phyloP scores from a whole-genome alignment of 1,140 invertebrate genomes.

The Adelges cooleyi region DNA sequence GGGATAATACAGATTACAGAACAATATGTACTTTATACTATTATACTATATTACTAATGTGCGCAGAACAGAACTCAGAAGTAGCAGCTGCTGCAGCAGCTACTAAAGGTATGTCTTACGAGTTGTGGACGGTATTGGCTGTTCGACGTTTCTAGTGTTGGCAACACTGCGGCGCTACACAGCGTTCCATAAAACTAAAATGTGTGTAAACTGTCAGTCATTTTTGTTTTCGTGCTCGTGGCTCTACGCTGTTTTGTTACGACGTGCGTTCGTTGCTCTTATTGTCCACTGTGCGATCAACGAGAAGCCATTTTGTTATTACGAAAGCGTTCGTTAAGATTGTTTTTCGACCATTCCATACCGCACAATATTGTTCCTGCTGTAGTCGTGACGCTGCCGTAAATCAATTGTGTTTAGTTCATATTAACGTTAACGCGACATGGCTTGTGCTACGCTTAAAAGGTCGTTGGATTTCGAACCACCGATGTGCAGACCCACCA shows the following conservation, averaged over 20 bases:
- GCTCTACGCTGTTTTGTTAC: neutral
- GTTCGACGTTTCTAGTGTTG: neutral
- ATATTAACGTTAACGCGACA: constrained; percentile 37
- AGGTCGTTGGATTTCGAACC: constrained; percentile 86
- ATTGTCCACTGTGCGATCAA: neutral
- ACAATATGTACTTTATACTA: no score
- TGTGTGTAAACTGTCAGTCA: neutral
- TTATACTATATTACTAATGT: no score
- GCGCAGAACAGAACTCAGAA: no score
- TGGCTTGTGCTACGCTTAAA: constrained; percentile 93
- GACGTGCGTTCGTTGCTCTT: neutral
- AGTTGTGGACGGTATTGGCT: no score
- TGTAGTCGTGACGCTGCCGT: no score
- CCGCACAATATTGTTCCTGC: no score
- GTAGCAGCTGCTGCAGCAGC: no score
- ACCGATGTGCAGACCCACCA: constrained; percentile 63
- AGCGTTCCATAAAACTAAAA: no score
- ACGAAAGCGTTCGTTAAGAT: neutral
- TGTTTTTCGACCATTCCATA: no score
- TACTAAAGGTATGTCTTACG: no score
- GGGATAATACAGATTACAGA: no score
- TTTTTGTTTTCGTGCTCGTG: neutral
- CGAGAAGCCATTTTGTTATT: constrained; percentile 25
- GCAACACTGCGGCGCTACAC: neutral
- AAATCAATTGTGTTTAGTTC: no score